phyloP scores from a whole-genome alignment of 1,140 invertebrate species.

The Cyrtorhinus lividipennis region DNA sequence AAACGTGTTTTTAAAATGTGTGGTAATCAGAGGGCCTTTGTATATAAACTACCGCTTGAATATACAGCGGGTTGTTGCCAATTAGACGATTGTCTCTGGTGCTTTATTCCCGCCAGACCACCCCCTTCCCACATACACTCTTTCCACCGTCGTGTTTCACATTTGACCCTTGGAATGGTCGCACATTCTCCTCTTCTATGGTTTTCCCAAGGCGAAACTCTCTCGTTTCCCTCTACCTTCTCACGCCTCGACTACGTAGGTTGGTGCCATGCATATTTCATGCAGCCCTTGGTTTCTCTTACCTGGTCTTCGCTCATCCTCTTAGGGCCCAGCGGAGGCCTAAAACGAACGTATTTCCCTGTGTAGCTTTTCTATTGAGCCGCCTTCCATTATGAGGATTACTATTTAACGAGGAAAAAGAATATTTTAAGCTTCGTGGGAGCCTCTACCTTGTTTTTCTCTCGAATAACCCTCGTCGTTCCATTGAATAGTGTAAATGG shows the following conservation, averaged over 20 bases:
- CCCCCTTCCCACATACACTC: not conserved
- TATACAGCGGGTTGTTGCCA: not conserved
- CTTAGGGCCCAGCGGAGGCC: too few species aligned
- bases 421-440: too few species aligned
- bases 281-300: not conserved
- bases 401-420: too few species aligned
- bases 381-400: too few species aligned
- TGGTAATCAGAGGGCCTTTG: not conserved
- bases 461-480: too few species aligned
- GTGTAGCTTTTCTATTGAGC: too few species aligned
- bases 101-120: not conserved
- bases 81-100: not conserved
- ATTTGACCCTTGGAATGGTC: not conserved
- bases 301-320: too few species aligned
- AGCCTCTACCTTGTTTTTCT: too few species aligned
- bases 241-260: not conserved
- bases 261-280: not conserved
- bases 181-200: not conserved
- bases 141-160: not conserved
- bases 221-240: not conserved
- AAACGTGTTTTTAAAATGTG: not conserved
- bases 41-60: not conserved
- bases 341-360: too few species aligned
- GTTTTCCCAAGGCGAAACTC: not conserved
- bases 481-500: too few species aligned